Evolutionary conservation across 1,140 invertebrate species (phyloP), one percentile per base, ranked within the genome.

Genomic region (Archivesica marissinica): DNA sequence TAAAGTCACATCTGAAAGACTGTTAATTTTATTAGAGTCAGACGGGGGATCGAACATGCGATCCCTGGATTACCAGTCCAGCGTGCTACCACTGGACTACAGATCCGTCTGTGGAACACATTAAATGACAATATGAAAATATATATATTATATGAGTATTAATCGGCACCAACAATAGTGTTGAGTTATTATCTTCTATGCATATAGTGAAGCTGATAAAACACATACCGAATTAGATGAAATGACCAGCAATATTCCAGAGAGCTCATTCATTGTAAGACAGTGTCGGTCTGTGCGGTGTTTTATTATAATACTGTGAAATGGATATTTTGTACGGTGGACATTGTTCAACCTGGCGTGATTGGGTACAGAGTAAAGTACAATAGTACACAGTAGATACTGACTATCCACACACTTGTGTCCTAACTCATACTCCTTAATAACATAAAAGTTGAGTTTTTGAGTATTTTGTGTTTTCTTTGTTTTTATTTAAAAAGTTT

Each of bases 301-400:
- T n/a, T 23, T 52, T 52, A 52, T 4, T 20, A 61, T 2, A 20
- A 2, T n/a, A 66, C 23, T 20, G 38, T 66, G n/a, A 38, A 66
- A 20, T 38, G 9, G n/a, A 66, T 66, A 25, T 2, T 9, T 38
- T 38, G 30, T 38, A 68, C 41, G 15, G 25, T 72, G 68, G 68
- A 72, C 68, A 72, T 72, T 72, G 68, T 50, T 72, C 68, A 50
- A 33, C 28, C 39, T 47, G 68, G 68, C 68, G 68, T 72, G 68
- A 72, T 72, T 72, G 23, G 28, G 68, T 47, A 50, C 41, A 50
- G 41, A 72, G 39, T 47, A 72, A 72, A 72, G 68, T 72, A 72
- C 68, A 72, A 72, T 23, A 72, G 68, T 72, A 72, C 68, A 72
- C 3, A 9, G n/a, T 66, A 11, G n/a, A n/a, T n/a, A 50, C 44